phyloP scores from a whole-genome alignment of 2,888 invertebrate species.

The Ochropleura plecta region DNA sequence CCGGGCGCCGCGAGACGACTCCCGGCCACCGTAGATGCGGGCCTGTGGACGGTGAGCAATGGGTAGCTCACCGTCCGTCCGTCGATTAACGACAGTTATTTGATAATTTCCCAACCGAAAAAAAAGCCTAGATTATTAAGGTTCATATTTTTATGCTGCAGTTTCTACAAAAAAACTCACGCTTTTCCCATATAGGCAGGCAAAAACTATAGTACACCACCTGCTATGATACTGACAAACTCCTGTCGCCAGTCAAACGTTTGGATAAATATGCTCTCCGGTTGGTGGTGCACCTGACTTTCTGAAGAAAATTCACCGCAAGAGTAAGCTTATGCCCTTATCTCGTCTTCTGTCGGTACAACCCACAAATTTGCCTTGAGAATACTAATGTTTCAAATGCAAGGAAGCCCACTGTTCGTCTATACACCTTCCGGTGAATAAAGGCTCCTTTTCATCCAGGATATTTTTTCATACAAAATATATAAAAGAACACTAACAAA shows the following conservation, averaged over 20 bases:
- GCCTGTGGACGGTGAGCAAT: too few relatives aligned
- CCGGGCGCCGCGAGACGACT: too few relatives aligned
- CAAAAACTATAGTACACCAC: not conserved
- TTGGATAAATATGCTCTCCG: not conserved
- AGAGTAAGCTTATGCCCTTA: too few relatives aligned
- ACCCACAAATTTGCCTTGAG: too few relatives aligned
- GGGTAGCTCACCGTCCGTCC: too few relatives aligned
- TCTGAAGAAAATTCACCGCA: not conserved
- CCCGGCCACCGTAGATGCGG: too few relatives aligned
- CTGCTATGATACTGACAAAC: not conserved
- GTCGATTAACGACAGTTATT: too few relatives aligned
- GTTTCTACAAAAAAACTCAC: not conserved
- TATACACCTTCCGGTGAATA: not conserved
- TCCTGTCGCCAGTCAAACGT: not conserved
- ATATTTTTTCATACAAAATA: not conserved
- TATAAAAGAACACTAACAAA: not conserved
- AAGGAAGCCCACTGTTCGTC: too few relatives aligned
- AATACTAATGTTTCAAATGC: too few relatives aligned
- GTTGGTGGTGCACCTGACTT: not conserved
- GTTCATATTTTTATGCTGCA: not conserved
- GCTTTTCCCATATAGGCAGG: not conserved
- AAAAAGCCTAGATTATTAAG: slow-evolving; percentile 1
- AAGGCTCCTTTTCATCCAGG: not conserved
- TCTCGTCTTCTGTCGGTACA: too few relatives aligned
- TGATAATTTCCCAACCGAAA: too few relatives aligned